Evolutionary conservation across 2,888 invertebrate species (phyloP), one percentile per base, ranked within the genome.

Genomic region (Chrysomela aeneicollis): DNA sequence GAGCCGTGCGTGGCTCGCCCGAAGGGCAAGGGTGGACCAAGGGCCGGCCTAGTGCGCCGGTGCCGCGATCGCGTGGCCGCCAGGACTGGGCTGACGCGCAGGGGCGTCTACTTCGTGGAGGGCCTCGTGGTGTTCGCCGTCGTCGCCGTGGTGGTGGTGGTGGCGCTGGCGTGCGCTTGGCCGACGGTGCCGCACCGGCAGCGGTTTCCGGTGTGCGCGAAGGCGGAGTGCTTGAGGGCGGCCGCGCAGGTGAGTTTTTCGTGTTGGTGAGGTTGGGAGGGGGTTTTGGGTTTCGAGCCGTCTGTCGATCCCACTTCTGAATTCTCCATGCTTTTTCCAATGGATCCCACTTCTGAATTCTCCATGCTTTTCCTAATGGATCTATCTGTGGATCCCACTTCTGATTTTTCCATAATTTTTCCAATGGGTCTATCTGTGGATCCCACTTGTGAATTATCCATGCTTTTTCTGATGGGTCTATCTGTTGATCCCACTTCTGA

Each of bases 151-250:
- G 73, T 86, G 50, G 76, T 82, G 47, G 78, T 86, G 42, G 73
- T 86, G 59, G 78, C 82, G 8, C 73, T 86, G 74, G 78, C 80
- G 17, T 79, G 81, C 30, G 72, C 82, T 18, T 85, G 85, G 84
- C 85, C 85, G 2, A 73, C 73, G 10, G 76, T 80, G 42, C 80
- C 81, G 2, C 82, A 82, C 68, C 74, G 78, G 52, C 73, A 76
- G 22, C 74, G 77, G 57, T 82, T 78, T 69, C 81, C 82, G 9
- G 78, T 83, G 53, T 86, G 86, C 73, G 76, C 77, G 58, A 79
- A 81, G n/a, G 78, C 84, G 0, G 79, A 83, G 5, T 86, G 86
- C 75, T 81, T 86, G 37, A 75, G 80, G 47, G 84, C 83, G 10
- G 83, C 86, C 19, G 82, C 85, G 26, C 81, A 83, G 83, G 85